phyloP scores from a whole-genome alignment of 64 coral and sea anemone species.

The Porites australiensis region DNA sequence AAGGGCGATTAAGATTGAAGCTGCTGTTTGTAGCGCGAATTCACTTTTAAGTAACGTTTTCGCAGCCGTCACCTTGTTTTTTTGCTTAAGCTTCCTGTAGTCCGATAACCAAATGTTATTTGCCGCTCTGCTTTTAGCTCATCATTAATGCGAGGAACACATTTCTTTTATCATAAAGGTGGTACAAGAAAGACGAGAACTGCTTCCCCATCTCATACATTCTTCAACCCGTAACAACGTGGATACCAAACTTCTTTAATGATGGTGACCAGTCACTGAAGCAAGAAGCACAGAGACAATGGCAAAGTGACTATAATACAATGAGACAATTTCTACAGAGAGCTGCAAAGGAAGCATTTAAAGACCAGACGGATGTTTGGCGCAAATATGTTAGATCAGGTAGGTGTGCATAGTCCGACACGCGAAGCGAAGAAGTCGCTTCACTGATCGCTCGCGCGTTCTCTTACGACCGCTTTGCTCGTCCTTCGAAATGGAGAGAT shows the following conservation, averaged over 20 bases:
- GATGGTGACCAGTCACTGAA: not conserved
- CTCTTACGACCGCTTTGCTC: too few relatives aligned
- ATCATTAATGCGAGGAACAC: not conserved
- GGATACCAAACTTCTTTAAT: conserved; percentile 70
- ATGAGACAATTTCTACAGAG: conserved; percentile 31
- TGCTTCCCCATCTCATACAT: conserved; percentile 77
- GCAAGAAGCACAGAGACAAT: conserved; percentile 32
- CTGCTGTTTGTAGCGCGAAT: too few relatives aligned
- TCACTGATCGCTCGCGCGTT: too few relatives aligned
- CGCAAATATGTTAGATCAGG: conserved; percentile 80
- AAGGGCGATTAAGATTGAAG: too few relatives aligned
- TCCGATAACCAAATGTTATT: too few relatives aligned
- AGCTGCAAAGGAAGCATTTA: conserved; percentile 34
- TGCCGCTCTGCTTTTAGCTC: too few relatives aligned
- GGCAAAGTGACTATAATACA: conserved; percentile 36
- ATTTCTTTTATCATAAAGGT: conserved; percentile 30
- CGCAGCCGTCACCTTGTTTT: too few relatives aligned
- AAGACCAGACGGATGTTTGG: conserved; percentile 9
- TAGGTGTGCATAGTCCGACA: not conserved
- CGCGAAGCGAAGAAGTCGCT: too few relatives aligned
- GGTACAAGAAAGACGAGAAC: conserved; percentile 82
- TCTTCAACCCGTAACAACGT: conserved; percentile 81
- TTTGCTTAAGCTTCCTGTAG: too few relatives aligned
- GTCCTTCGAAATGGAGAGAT: too few relatives aligned
- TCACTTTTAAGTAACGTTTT: too few relatives aligned